Conservation (phyloP, 2,888 invertebrate genomes). For the Yponomeuta evonymella region DNA sequence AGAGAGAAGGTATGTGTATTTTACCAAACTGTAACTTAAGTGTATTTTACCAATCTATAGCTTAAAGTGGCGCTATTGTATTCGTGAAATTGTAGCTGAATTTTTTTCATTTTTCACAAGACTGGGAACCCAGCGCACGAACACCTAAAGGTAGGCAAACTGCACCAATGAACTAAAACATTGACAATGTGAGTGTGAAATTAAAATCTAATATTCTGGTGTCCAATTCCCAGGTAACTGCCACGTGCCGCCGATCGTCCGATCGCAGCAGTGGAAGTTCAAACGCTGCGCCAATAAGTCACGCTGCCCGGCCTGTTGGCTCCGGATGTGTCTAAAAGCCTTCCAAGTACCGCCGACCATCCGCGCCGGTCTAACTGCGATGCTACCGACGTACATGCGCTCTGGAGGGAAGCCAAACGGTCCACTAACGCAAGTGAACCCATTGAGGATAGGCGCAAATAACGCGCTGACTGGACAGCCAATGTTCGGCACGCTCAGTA, state of each 20-base stretch:
- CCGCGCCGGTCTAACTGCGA: slow-evolving; percentile 79
- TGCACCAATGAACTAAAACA: no score
- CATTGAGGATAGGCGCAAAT: slow-evolving; percentile 43
- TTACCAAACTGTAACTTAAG: not conserved
- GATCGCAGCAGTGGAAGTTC: slow-evolving; percentile 83
- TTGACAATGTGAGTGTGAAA: no score
- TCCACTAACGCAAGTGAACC: slow-evolving; percentile 47
- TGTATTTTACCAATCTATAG: no score
- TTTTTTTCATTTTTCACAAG: not conserved
- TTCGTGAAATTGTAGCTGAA: not conserved
- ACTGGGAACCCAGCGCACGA: not conserved
- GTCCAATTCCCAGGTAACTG: slow-evolving; percentile 76
- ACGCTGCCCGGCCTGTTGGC: slow-evolving; percentile 91
- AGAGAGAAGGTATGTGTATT: slow-evolving; percentile 75
- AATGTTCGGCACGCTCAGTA: slow-evolving; percentile 42
- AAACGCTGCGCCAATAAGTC: slow-evolving; percentile 82
- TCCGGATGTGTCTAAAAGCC: slow-evolving; percentile 87
- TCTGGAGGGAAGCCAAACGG: slow-evolving; percentile 42
- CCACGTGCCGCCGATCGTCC: slow-evolving; percentile 81
- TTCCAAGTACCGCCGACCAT: slow-evolving; percentile 85
- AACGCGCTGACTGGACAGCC: slow-evolving; percentile 40
- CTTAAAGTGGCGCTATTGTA: not conserved
- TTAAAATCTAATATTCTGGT: not conserved
- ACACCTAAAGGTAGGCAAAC: not conserved
- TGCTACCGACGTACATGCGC: slow-evolving; percentile 82